Conservation (phyloP, 2,113 vertebrate species). For the Aptenodytes forsteri region DNA sequence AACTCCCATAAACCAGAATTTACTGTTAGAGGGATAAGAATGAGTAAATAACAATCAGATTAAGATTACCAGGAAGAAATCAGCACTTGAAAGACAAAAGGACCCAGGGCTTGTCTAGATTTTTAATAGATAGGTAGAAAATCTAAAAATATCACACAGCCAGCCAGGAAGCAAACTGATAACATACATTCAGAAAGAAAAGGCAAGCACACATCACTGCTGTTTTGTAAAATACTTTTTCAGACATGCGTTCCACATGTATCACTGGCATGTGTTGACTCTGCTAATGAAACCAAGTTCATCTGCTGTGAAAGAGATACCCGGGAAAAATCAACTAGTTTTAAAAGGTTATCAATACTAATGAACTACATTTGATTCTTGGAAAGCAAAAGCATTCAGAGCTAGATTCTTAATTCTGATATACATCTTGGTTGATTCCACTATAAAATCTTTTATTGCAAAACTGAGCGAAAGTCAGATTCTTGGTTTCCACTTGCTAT, state of each 20-base stretch:
- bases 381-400: not conserved
- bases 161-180: not conserved
- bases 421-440: not conserved
- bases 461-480: not conserved
- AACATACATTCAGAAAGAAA: not conserved
- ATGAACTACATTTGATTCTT: not conserved
- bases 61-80: not conserved
- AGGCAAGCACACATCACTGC: not conserved
- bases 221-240: not conserved
- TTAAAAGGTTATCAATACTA: not conserved
- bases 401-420: not conserved
- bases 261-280: not conserved
- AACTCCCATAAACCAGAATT: not conserved
- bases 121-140: not conserved
- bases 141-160: not conserved
- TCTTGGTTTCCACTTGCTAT: not conserved
- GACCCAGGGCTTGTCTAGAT: not conserved
- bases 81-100: not conserved
- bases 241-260: rapidly evolving
- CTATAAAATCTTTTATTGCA: not conserved
- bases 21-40: not conserved
- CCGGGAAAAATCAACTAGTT: not conserved
- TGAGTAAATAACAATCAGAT: not conserved
- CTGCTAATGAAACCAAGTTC: not conserved
- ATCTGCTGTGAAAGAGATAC: not conserved